phyloP scores from a whole-genome alignment of 1,140 invertebrate genomes.

The Drosophila ogumai region DNA sequence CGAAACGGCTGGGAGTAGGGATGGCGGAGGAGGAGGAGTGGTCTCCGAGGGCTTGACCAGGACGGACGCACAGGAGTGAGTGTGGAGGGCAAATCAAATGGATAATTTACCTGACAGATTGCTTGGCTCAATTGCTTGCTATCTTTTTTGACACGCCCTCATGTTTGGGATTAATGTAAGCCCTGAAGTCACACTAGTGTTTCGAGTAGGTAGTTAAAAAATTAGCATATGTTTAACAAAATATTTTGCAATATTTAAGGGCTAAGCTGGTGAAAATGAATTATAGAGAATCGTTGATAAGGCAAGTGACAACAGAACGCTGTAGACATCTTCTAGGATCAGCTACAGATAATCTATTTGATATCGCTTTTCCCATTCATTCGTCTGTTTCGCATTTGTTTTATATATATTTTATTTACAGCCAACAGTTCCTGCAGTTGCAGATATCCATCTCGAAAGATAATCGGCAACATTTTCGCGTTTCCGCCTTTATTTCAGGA shows the following conservation, averaged over 20 bases:
- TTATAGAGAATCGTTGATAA: background rate
- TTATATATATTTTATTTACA: slow-evolving; percentile 31
- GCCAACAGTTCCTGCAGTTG: slow-evolving; percentile 10
- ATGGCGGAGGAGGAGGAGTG: too few species aligned
- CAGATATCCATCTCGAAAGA: slow-evolving; percentile 34
- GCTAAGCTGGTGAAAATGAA: too few species aligned
- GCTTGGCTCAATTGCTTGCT: slow-evolving; percentile 4
- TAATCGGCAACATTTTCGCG: slow-evolving; percentile 54
- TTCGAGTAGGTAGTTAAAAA: background rate
- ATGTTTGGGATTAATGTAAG: background rate
- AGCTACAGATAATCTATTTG: background rate
- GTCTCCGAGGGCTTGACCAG: background rate
- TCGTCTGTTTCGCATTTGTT: background rate
- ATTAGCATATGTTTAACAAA: background rate
- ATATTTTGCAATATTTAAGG: background rate
- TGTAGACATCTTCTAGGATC: background rate
- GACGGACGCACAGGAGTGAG: slow-evolving; percentile 4
- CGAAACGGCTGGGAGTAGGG: slow-evolving; percentile 20
- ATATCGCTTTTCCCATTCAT: background rate
- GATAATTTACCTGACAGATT: slow-evolving; percentile 60
- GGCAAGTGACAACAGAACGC: background rate
- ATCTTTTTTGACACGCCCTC: slow-evolving; percentile 2
- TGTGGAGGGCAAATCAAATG: slow-evolving; percentile 60
- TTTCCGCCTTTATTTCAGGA: slow-evolving; percentile 26
- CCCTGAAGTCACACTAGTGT: background rate